Base-by-base conservation (phyloP, 2,888 invertebrate genomes). In the Myopa testacea region DNA sequence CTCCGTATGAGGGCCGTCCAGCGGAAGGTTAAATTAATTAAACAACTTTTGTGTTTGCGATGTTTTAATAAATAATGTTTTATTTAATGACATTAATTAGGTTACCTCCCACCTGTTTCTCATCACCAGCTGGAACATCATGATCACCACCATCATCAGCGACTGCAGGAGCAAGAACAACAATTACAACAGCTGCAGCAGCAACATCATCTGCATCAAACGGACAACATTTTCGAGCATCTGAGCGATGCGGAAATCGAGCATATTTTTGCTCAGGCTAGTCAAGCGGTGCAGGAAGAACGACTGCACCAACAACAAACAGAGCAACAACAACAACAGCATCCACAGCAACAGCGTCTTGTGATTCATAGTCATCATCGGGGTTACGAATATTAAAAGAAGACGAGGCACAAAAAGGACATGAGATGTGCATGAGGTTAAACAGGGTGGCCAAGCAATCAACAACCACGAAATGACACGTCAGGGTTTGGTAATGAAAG, bases 181-280 rank as follows among this genome's bases (percentile, higher is more conserved):
- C 60, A 82, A 62, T 81, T 81, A 68, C 70, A 81, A 72, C 77
- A 67, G 26, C 52, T 81, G 68, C 70, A 81, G 70, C 77, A 67
- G 26, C 52, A 67, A 76, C 80, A 84, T 80, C 80, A 79, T 70
- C 67, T 81, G 72, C 77, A 69, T 12, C 63, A 73, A 60, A 45
- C n/a, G 19, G 69, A 81, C 55, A 81, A 81, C 26, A 81, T 86
- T 76, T 86, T 87, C 38, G 87, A 87, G 76, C 85, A 86, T 78
- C 82, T 87, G 4, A 86, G 82, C 76, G 86, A 86, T 73, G 83
- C 84, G 37, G 87, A 87, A 75, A 86, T 87, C 77, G 86, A 87
- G 58, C 83, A 87, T 60, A 86, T 87, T 74, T 87, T 87, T 50
- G 82, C 85, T 40, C 87, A 87, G 82, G 87, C 87, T 50, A 84